phyloP scores from a whole-genome alignment of 2,888 invertebrate genomes.

The Mallateleia sp. region DNA sequence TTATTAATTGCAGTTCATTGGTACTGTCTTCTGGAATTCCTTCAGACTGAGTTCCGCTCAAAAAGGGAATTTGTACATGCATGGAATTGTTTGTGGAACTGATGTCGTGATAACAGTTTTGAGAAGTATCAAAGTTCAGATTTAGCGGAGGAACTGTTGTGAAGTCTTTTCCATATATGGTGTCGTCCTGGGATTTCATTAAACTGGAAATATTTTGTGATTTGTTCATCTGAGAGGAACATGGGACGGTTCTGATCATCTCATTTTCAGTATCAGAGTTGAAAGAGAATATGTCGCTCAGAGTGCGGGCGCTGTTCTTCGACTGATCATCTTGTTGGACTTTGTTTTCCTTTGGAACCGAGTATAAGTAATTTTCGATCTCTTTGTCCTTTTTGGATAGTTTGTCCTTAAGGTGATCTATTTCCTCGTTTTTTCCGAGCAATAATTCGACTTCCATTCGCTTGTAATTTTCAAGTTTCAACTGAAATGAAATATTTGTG shows the following conservation, averaged over 20 bases:
- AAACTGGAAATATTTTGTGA: conserved; percentile 30
- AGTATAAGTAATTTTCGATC: conserved; percentile 90
- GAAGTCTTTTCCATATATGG: conserved; percentile 38
- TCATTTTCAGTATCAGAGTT: conserved; percentile 91
- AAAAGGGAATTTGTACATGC: conserved; percentile 34
- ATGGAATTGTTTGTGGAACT: conserved; percentile 28
- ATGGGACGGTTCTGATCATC: conserved; percentile 83
- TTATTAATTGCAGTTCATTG: conserved; percentile 43
- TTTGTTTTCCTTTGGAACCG: conserved; percentile 91
- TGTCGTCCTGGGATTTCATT: conserved; percentile 30
- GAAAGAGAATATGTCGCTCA: conserved; percentile 94
- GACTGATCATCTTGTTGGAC: conserved; percentile 89
- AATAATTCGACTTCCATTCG: conserved; percentile 90
- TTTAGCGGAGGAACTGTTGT: conserved; percentile 85
- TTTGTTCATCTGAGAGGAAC: conserved; percentile 80
- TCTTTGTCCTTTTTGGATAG: conserved; percentile 91
- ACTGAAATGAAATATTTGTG: conserved; percentile 77
- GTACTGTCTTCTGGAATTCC: background rate
- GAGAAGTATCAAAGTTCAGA: conserved; percentile 82
- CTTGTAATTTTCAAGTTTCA: conserved; percentile 86
- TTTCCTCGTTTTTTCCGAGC: conserved; percentile 93
- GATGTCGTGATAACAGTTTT: conserved; percentile 67
- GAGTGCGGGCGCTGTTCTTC: conserved; percentile 92
- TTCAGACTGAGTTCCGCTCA: conserved; percentile 22
- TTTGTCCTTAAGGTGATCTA: conserved; percentile 91